Evolutionary conservation across 2,888 invertebrate species (phyloP).

Genomic region (Drosophila dives): DNA sequence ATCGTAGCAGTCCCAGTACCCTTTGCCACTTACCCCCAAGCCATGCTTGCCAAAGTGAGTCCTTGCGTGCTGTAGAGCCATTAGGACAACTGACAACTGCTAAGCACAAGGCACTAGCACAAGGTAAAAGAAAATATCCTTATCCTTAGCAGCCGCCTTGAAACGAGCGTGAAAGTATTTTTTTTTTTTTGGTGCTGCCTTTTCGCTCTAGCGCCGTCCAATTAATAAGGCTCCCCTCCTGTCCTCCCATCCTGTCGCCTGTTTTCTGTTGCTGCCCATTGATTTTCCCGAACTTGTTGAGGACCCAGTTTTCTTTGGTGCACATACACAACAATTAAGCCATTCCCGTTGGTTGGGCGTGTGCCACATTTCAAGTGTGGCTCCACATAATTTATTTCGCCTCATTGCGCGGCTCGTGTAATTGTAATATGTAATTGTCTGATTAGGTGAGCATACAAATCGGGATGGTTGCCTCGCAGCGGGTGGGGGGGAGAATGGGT

Average conservation of each 20-base stretch:
- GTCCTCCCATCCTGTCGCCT: neutral
- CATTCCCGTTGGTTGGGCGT: slow-evolving; percentile 44
- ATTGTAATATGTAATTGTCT: slow-evolving; percentile 76
- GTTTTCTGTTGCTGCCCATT: slow-evolving; percentile 32
- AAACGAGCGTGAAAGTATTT: slow-evolving; percentile 80
- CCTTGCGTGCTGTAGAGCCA: slow-evolving; percentile 65
- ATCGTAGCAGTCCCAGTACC: slow-evolving; percentile 18
- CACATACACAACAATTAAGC: slow-evolving; percentile 68
- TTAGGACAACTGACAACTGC: slow-evolving; percentile 51
- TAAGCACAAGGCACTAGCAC: slow-evolving; percentile 56
- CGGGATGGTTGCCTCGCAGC: slow-evolving; percentile 35
- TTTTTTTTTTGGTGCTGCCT: slow-evolving; percentile 44
- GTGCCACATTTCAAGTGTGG: slow-evolving; percentile 47
- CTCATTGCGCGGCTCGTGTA: slow-evolving; percentile 64
- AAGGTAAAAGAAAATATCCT: slow-evolving; percentile 56
- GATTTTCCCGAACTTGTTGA: slow-evolving; percentile 72
- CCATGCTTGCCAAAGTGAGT: slow-evolving; percentile 21
- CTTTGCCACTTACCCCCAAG: neutral
- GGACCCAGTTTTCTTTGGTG: slow-evolving; percentile 33
- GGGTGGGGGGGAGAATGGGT: neutral
- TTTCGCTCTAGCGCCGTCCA: slow-evolving; percentile 68
- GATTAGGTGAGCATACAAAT: slow-evolving; percentile 55
- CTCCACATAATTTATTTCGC: slow-evolving; percentile 64
- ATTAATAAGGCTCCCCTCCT: slow-evolving; percentile 61
- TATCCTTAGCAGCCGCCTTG: slow-evolving; percentile 61